Conservation (phyloP, 1,140 invertebrate species). For the Nautilus pompilius region DNA sequence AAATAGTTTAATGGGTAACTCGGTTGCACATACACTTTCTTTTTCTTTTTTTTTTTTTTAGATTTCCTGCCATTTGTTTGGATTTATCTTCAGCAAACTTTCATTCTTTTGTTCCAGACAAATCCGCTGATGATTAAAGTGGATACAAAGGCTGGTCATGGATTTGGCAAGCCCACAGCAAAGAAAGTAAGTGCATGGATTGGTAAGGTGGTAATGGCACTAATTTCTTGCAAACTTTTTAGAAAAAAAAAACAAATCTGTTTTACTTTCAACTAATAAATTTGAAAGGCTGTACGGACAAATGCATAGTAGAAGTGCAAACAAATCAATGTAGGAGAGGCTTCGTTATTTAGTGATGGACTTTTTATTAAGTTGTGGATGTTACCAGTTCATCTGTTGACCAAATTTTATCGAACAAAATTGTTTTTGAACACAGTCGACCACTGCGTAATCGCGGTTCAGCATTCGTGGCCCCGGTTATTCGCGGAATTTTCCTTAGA, state of each 20-base stretch:
- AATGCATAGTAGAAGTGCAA: too few species aligned
- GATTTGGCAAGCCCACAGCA: conserved; percentile 89
- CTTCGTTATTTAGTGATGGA: background rate
- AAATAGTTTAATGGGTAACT: too few species aligned
- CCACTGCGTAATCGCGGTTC: too few species aligned
- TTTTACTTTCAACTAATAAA: too few species aligned
- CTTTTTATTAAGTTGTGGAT: background rate
- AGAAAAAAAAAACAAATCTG: background rate
- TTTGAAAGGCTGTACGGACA: background rate
- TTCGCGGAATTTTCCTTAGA: background rate
- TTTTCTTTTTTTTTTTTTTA: conserved; percentile 14
- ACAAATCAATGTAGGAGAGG: background rate
- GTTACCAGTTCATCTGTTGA: background rate
- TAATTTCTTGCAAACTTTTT: background rate
- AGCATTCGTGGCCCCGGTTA: too few species aligned
- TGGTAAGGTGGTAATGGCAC: background rate
- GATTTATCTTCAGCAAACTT: too few species aligned
- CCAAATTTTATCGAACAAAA: too few species aligned
- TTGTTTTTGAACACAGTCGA: too few species aligned
- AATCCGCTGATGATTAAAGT: conserved; percentile 87
- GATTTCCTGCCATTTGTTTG: too few species aligned
- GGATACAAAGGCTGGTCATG: conserved; percentile 95
- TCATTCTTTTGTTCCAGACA: conserved; percentile 59
- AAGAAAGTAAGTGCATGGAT: conserved; percentile 70
- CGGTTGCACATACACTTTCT: background rate